phyloP scores from a whole-genome alignment of 1,140 invertebrate genomes.

The Scaptomyza pallida region DNA sequence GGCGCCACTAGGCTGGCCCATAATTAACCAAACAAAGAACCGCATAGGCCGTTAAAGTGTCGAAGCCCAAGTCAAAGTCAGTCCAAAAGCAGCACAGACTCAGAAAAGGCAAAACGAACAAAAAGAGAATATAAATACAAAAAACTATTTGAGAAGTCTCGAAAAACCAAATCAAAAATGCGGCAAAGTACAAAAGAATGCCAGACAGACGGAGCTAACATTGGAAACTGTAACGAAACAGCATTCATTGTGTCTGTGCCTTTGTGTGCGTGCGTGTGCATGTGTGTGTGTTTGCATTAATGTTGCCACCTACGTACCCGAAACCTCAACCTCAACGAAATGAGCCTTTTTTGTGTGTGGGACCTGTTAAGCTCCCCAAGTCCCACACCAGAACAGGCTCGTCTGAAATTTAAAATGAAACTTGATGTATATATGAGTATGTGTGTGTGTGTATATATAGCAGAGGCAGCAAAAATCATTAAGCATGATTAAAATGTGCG shows the following conservation, averaged over 20 bases:
- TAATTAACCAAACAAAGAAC: constrained; percentile 79
- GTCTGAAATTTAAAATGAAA: constrained; percentile 8
- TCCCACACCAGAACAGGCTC: constrained; percentile 42
- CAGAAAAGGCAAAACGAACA: constrained; percentile 39
- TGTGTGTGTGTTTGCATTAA: constrained; percentile 34
- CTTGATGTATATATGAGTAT: neutral
- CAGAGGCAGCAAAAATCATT: constrained; percentile 51
- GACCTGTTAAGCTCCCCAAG: constrained; percentile 19
- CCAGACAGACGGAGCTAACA: constrained; percentile 31
- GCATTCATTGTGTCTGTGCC: constrained; percentile 1
- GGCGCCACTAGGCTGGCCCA: constrained; percentile 71
- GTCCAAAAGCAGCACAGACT: constrained; percentile 16
- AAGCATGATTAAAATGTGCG: constrained; percentile 66
- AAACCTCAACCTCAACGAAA: constrained; percentile 1
- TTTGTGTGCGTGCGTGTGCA: neutral
- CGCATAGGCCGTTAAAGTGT: constrained; percentile 73
- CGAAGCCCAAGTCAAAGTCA: constrained; percentile 59
- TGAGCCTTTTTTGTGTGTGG: constrained; percentile 9
- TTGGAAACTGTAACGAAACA: constrained; percentile 77
- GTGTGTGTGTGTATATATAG: neutral
- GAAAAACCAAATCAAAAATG: constrained; percentile 73
- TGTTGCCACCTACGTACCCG: constrained; percentile 60
- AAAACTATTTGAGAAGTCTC: constrained; percentile 64
- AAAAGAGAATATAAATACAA: constrained; percentile 42
- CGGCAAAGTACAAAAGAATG: constrained; percentile 75